Base-by-base conservation (phyloP, 2,888 invertebrate species). In the Mellilla xanthometata region DNA sequence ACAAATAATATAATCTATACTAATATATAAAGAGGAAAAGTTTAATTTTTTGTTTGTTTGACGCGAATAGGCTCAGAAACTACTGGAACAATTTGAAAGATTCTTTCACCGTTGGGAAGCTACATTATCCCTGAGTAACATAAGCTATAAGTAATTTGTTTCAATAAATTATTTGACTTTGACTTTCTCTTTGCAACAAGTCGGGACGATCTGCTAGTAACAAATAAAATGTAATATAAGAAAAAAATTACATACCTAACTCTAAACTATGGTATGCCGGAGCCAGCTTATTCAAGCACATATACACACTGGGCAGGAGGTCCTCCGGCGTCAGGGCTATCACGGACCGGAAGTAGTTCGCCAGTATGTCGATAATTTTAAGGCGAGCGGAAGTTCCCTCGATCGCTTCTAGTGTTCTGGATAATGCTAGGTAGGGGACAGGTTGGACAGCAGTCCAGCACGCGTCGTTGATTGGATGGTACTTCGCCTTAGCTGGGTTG, bases 231-330 rank as follows among this genome's bases (percentile, higher is more conserved):
- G 4, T 24, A 24, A 24, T 24, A 7, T 7, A 24, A 19, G 8
- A 24, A 19, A 19, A 5, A 12, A 8, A 9, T 2, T 49, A 56
- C 70, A 74, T 72, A 87, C 97, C 99, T 80, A 90, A 59, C 52
- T 90, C 90, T 51, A 90, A 46, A 33, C 82, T 80, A 12, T 98
- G 96, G 76, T 98, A 99, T 0, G 98, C 97, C 0, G 99, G 99
- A 0, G 97, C 99, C 30, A 99, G 86, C 79, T 96, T 95, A 81
- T 99, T 99, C n/a, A 99, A 91, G 67, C 98, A 98, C 56, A 99
- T 85, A 80, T 99, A 99, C 10, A 99, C 93, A 61, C 97, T 96
- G 0, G 96, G 93, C 41, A 98, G 73, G 48, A 99, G 88, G 80
- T 99, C 99, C n/a, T 94, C 92, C 0, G 98, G 97, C 10, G 95